Base-by-base conservation (phyloP, 1,140 invertebrate genomes). In the Papilio polyxenes region DNA sequence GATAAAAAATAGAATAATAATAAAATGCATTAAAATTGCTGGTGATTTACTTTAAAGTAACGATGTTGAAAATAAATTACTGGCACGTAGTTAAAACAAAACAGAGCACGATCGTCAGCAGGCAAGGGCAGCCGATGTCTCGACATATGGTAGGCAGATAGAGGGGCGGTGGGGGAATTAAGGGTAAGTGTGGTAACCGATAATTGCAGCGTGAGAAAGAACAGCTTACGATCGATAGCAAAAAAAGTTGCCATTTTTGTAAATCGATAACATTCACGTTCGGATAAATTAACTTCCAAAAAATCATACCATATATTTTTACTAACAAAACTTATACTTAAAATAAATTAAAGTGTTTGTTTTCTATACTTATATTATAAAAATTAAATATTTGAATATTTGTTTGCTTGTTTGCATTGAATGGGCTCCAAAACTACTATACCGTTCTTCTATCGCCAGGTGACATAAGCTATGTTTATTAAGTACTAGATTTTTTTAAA, bases 161-260 rank as follows among this genome's bases (percentile, higher is more conserved):
- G 23, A 31, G 23, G 62, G 79, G 44, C 80, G 82, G 74, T 83
- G 82, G 83, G 86, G 65, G 85, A 92, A 92, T 92, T 93, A 93
- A 87, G 91, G 88, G 88, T 90, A 90, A 91, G 90, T 91, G 90
- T 86, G 89, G 88, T 85, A 90, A 86, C 85, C 87, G 89, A 91
- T 92, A 92, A 93, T 93, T 92, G 89, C 87, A 89, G 85, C 92
- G 92, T 93, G 92, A 87, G 92, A 93, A 92, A 83, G 81, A 53
- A 83, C 56, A 82, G 85, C 83, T 85, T 82, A 82, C 17, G 81
- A 72, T 74, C 83, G 85, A 85, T 85, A 83, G 83, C 85, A 86
- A 82, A 83, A 83, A 85, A 23, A 23, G 65, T 72, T 72, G 65
- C 65, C 65, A 72, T 17, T 72, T 72, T 69, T 40, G 37, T 5